Evolutionary conservation across 37 sponge, comb jelly and placozoan genomes (phyloP), one percentile per base, ranked within the genome.

Genomic region (Mnemiopsis leidyi): DNA sequence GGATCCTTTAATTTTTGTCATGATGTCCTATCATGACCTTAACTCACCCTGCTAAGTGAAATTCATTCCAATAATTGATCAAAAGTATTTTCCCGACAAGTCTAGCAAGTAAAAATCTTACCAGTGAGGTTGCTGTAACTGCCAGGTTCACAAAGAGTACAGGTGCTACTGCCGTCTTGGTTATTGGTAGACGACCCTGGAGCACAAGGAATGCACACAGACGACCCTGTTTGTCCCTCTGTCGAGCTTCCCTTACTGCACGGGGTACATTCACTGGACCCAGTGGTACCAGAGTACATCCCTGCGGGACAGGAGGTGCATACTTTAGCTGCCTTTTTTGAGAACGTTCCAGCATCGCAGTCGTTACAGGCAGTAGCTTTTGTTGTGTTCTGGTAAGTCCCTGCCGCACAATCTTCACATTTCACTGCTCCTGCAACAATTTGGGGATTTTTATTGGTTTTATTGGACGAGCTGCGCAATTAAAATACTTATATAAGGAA

Each of bases 121-220:
- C 79, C 79, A 32, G 30, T 32, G 7, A 34, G 5, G 34, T 18
- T 9, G 32, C 32, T 32, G 18, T 33, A 32, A 3, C 36, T 34
- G 26, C 79, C 79, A 3, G 79, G 79, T 32, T 9, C 33, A 77
- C 79, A 77, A 5, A 77, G 35, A 32, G 36, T 33, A 77, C 79
- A 77, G 36, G 35, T 16, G 26, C 18, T 32, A 32, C 36, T 20
- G 0, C 79, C 79, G 79, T 1, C 36, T 20, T 1, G 30, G 79
- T 34, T 34, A 21, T 33, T 1, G 1, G 79, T 77, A 21, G 79
- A 77, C 18, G 79, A 77, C 0, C 79, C 79, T 1, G 79, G 20
- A 34, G 2, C 18, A 34, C 79, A 77, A 0, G 32, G 35, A 1
- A 36, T 34, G 33, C 79, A 77, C 33, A 77, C 36, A 0, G 79